These are phyloP conservation scores for Erpornis zantholeuca DNA, from an alignment of 2,113 vertebrate species.

Conservation along the genomic window DNA sequence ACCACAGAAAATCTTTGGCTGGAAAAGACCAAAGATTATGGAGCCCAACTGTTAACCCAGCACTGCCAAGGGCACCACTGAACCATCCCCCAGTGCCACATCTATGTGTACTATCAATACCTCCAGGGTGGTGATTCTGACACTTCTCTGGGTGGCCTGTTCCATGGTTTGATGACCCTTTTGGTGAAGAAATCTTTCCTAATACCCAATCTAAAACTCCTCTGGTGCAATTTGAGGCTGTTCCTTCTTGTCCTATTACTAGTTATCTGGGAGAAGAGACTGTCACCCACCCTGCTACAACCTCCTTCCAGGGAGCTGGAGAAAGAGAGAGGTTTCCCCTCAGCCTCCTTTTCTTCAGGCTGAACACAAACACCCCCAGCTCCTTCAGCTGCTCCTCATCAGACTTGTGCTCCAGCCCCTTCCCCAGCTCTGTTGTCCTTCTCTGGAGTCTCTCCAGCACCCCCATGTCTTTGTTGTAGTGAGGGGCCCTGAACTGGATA, in stretches of 20 bases:
- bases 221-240: background rate
- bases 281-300: rapidly evolving
- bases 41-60: background rate
- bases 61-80: background rate
- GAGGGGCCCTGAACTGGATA: background rate
- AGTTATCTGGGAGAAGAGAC: background rate
- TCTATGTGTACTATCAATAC: rapidly evolving
- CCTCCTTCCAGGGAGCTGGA: background rate
- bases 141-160: background rate
- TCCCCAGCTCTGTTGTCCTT: rapidly evolving
- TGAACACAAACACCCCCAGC: background rate
- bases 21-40: background rate
- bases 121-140: background rate
- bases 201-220: background rate
- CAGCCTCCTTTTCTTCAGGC: background rate
- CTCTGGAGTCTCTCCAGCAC: background rate
- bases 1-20: background rate
- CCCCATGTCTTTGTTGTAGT: rapidly evolving
- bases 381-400: background rate
- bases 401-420: background rate
- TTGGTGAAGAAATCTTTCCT: background rate
- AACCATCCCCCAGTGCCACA: background rate
- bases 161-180: background rate
- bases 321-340: background rate
- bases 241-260: background rate